Percentiles rank a stretch among this genome's conserved stretches.
phyloP scores from a whole-genome alignment of 1,140 invertebrate genomes.

The Sinonovacula constricta region DNA sequence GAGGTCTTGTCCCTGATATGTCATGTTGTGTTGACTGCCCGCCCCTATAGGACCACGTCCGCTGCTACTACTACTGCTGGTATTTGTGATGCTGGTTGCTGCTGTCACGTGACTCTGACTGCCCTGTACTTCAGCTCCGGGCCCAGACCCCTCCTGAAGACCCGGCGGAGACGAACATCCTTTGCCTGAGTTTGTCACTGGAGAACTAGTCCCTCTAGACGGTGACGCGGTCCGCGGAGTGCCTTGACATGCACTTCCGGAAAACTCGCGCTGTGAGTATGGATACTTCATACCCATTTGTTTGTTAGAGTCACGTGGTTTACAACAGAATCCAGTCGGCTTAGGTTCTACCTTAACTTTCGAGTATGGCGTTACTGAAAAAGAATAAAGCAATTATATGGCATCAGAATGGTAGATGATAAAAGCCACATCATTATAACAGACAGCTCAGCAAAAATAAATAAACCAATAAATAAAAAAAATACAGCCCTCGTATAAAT shows the following conservation, averaged over 20 bases:
- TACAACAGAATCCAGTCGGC: conserved; percentile 27
- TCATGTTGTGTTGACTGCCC: conserved; percentile 1
- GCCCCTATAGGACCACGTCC: too few relatives aligned
- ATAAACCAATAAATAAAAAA: too few relatives aligned
- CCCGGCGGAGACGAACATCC: conserved; percentile 19
- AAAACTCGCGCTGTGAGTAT: conserved; percentile 15
- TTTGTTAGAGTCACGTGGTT: conserved; percentile 16
- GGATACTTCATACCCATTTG: conserved; percentile 29
- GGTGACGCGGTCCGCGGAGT: conserved; percentile 13
- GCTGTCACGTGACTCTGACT: too few relatives aligned
- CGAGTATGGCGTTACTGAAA: conserved; percentile 28
- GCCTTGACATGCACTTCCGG: conserved; percentile 38
- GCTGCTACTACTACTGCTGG: too few relatives aligned
- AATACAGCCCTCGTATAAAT: too few relatives aligned
- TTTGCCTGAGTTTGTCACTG: conserved; percentile 26
- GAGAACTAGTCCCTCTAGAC: conserved; percentile 34
- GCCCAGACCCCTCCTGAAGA: too few relatives aligned
- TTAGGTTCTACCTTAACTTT: conserved; percentile 42
- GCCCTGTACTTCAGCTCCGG: too few relatives aligned
- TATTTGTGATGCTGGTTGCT: too few relatives aligned
- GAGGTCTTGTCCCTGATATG: conserved; percentile 38
- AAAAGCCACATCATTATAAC: too few relatives aligned
- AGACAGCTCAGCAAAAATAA: too few relatives aligned
- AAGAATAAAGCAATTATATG: too few relatives aligned
- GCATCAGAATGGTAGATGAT: too few relatives aligned